Evolutionary conservation across 2,888 invertebrate species (phyloP), one percentile per base, ranked within the genome.

Genomic region (Atrina japonica): DNA sequence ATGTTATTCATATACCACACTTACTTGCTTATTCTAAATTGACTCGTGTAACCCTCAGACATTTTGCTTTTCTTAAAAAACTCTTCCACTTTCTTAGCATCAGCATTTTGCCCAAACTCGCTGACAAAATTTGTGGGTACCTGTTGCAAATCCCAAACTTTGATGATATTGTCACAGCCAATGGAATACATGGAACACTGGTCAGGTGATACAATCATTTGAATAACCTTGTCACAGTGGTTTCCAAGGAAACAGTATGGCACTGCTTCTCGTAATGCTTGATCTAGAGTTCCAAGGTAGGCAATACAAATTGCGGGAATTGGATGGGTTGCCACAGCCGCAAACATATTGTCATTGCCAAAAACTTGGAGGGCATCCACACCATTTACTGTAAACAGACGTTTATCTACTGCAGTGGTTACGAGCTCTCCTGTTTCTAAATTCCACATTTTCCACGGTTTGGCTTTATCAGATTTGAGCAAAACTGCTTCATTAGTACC

Each of bases 151-250:
- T 78, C 72, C 81, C 82, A 77, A 23, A 80, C 74, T 64, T 82
- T 83, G 47, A 85, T 74, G 16, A 77, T 80, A 68, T 83, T 83
- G 67, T 85, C 85, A 9, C 30, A 11, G 7, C 78, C 67, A 2
- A 77, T 80, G 5, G 85, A 78, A 3, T 82, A 60, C 59, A 86
- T 56, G 27, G 53, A 30, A 27, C 55, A 66, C 50, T 76, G 50
- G 41, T 73, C 74, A 6, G 67, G 25, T 3, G 71, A 67, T 21
- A 78, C 45, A n/a, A 78, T 9, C 21, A 75, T 30, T 35, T 80
- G 74, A 35, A 70, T 43, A n/a, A 82, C 67, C 23, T 64, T 65
- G 49, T 71, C 64, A 64, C 73, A 79, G 66, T 83, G 83, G 23
- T 79, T 80, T 35, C 30, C 66, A 53, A 83, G 49, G 18, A 45